Evolutionary conservation across 2,797 vertebrate species (phyloP), one percentile per base, ranked within the genome.

Genomic region (Melanotaenia pygmaea): DNA sequence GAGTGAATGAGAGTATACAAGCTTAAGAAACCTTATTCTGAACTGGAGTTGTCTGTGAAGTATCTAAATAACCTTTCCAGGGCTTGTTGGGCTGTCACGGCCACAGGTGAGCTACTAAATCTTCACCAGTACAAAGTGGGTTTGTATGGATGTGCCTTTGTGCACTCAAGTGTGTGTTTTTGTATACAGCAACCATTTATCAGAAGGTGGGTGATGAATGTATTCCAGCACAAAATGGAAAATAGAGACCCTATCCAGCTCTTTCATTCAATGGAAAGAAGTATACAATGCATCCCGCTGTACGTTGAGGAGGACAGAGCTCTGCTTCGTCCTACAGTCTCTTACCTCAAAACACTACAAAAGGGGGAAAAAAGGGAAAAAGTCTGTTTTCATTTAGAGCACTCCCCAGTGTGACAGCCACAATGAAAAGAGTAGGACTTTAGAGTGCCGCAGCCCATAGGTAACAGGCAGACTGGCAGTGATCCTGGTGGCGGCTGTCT

Each of bases 301-400:
- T 89, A 86, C 76, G 54, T 58, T 45, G 78, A 76, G 56, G 62
- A 70, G 85, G 79, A 88, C 79, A 74, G 77, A 79, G 75, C 77
- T 82, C 54, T 78, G 68, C 81, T 88, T 84, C 76, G 68, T 80
- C 76, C 85, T 79, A 70, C 70, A 67, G 60, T 82, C 74, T 79
- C 73, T 70, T 75, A 82, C 71, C 76, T 50, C 40, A 43, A 60
- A 74, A 65, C 59, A 72, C 47, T 74, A 72, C 59, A 81, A 82
- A 76, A 77, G 59, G 69, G 76, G 76, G 54, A 67, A 64, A 68
- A 75, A 81, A 84, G 76, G 50, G 56, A 59, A 65, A 54, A 77
- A 83, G 84, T 86, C 87, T 90, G 84, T 89, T 91, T 89, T 89
- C 85, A 90, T 91, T 93, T 88, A 88, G 74, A 80, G 83, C 64